Conservation (phyloP, 2,797 vertebrate species). For the Pristis pectinata region DNA sequence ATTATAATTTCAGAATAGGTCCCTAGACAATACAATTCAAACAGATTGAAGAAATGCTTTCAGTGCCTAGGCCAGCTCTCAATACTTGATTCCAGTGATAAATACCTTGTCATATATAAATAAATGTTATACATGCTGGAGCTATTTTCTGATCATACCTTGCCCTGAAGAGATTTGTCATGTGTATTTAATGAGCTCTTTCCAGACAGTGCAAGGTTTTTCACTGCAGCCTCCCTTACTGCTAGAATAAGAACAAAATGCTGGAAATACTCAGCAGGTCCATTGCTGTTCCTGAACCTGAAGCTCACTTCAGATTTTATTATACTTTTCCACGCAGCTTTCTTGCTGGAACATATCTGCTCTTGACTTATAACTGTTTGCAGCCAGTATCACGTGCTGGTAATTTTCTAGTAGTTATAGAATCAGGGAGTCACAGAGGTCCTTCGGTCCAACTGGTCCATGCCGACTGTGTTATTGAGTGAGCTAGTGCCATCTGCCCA, state of each 20-base stretch:
- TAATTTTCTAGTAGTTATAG: background rate
- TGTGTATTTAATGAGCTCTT: background rate
- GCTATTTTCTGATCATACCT: background rate
- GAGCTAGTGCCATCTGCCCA: no score
- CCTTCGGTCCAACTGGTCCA: no score
- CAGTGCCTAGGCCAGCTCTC: background rate
- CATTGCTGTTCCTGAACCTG: background rate
- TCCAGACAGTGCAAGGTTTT: background rate
- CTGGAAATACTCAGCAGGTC: no score
- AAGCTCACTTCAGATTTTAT: background rate
- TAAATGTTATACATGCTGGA: background rate
- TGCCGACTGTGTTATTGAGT: no score
- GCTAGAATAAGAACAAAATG: no score
- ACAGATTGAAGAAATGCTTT: conserved; percentile 4
- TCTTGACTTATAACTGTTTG: background rate
- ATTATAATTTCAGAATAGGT: background rate
- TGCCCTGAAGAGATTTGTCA: background rate
- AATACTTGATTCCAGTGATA: background rate
- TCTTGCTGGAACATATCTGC: background rate
- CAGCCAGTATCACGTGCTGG: background rate
- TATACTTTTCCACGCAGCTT: background rate
- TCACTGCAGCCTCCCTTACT: background rate
- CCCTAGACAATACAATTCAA: background rate
- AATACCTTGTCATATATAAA: background rate
- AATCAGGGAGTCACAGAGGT: no score